Percentiles rank a stretch among this genome's conserved stretches.
Conservation (phyloP, 2,113 vertebrate species). For the Dasyornis broadbenti region DNA sequence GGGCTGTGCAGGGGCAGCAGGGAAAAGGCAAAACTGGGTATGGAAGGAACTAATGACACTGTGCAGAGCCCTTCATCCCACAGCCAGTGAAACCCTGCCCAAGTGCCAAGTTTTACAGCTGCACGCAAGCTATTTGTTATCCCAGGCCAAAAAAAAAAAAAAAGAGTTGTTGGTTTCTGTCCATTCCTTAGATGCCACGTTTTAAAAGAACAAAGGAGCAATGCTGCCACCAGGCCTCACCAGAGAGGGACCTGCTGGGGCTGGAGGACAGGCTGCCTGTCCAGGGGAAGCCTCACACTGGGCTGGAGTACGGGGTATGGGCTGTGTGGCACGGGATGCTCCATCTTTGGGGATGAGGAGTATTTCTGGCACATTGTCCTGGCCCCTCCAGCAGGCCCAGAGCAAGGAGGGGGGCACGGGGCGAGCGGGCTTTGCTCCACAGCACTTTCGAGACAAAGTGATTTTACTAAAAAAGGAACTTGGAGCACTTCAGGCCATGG, state of each 20-base stretch:
- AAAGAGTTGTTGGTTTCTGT: background rate
- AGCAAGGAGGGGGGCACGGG: background rate
- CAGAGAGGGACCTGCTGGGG: background rate
- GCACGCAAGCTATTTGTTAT: background rate
- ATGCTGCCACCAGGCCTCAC: background rate
- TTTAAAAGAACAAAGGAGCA: background rate
- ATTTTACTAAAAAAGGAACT: constrained; percentile 60
- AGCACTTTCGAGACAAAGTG: background rate
- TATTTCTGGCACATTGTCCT: background rate
- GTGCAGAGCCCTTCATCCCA: background rate
- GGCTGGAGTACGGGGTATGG: accelerated
- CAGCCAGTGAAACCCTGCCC: background rate
- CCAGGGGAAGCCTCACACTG: background rate
- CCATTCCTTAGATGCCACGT: background rate
- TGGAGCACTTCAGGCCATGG: background rate
- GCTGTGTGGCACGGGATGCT: accelerated
- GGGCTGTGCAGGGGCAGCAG: background rate
- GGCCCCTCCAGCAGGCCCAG: background rate
- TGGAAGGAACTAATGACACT: background rate
- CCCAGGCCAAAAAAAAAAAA: background rate
- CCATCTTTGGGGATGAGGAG: background rate
- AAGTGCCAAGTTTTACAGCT: background rate
- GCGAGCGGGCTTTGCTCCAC: background rate
- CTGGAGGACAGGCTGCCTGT: background rate
- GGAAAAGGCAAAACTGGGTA: background rate